Percentiles rank a stretch among this genome's conserved stretches.
phyloP scores from a whole-genome alignment of 2,888 invertebrate genomes.

The Drosophila anceps region DNA sequence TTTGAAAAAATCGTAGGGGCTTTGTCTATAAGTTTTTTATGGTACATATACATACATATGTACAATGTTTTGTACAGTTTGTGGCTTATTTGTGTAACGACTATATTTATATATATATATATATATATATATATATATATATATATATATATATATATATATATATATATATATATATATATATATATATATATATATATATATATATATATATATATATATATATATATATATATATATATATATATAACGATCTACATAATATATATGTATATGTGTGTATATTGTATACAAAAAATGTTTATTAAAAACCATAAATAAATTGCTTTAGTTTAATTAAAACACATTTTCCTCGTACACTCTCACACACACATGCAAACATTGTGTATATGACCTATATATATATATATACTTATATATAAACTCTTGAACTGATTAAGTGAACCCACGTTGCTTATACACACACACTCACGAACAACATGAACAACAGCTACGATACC shows the following conservation, averaged over 20 bases:
- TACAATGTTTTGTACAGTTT: conserved; percentile 68
- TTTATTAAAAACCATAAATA: conserved; percentile 10
- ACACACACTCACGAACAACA: conserved; percentile 29
- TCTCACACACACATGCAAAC: conserved; percentile 17
- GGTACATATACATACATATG: conserved; percentile 32
- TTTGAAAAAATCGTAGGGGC: conserved; percentile 29
- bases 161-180: conserved; percentile 51
- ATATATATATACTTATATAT: conserved; percentile 1
- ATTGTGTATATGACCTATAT: conserved; percentile 30
- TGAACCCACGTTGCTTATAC: conserved; percentile 67
- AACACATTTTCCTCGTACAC: conserved; percentile 6
- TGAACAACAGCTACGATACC: conserved; percentile 73
- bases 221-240: conserved; percentile 35
- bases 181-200: conserved; percentile 43
- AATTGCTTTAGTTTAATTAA: conserved; percentile 34
- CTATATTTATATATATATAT: conserved; percentile 59
- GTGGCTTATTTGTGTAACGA: conserved; percentile 80
- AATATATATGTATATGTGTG: conserved; percentile 35
- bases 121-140: conserved; percentile 21
- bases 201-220: conserved; percentile 29
- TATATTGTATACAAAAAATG: conserved; percentile 44
- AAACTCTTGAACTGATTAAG: conserved; percentile 70
- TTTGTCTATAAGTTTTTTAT: conserved; percentile 73
- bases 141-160: conserved; percentile 38
- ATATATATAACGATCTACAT: conserved; percentile 28